phyloP scores from a whole-genome alignment of 2,797 vertebrate genomes.

The Clangula hyemalis region DNA sequence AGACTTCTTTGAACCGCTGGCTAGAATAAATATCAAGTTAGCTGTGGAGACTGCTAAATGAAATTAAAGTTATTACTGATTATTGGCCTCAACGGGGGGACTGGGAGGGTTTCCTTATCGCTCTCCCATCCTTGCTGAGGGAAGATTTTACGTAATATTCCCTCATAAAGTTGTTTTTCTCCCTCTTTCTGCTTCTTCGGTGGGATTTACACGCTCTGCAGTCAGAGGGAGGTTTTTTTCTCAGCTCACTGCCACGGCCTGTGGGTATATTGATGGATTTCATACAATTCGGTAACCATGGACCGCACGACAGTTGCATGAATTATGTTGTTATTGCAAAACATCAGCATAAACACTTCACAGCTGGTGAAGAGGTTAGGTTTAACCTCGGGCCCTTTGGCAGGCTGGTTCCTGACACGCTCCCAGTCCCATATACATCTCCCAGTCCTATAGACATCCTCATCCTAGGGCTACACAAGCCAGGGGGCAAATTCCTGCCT shows the following conservation, averaged over 20 bases:
- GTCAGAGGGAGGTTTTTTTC: background rate
- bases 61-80: background rate
- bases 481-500: background rate
- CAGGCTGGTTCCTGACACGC: background rate
- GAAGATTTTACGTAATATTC: background rate
- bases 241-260: background rate
- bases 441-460: too few species aligned
- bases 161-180: background rate
- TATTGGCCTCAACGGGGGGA: background rate
- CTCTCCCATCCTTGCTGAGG: background rate
- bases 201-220: background rate
- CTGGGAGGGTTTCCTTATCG: background rate
- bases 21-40: background rate
- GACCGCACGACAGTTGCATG: background rate
- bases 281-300: background rate
- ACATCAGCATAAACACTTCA: background rate
- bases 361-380: background rate
- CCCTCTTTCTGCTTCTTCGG: background rate
- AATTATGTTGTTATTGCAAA: background rate
- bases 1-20: conserved; percentile 35
- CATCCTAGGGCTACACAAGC: background rate
- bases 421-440: background rate
- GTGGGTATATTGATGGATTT: background rate
- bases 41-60: conserved; percentile 5
- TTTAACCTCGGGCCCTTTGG: background rate